Evolutionary conservation across 2,113 vertebrate genomes (phyloP).

Genomic region (Antechinus flavipes): DNA sequence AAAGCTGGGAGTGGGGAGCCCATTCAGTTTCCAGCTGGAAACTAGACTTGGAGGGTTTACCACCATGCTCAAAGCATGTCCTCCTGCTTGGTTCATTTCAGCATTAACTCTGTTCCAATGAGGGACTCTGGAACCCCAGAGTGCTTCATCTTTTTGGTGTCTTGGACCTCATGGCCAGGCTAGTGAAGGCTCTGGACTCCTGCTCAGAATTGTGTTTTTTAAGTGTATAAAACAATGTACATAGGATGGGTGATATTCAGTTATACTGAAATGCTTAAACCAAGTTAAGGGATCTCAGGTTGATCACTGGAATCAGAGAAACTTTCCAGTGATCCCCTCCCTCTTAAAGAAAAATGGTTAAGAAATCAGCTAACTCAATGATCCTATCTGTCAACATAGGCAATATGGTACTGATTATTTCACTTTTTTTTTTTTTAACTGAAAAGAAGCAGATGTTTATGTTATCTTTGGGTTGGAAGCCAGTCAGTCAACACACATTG

Average conservation of each 20-base stretch:
- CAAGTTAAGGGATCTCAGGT: not conserved
- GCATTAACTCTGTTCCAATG: not conserved
- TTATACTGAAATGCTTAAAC: not conserved
- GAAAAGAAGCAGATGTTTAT: not conserved
- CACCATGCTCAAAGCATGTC: constrained; percentile 37
- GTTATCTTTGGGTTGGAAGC: not conserved
- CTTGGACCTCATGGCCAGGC: not conserved
- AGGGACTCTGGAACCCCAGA: not conserved
- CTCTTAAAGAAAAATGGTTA: not conserved
- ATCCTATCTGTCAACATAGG: not conserved
- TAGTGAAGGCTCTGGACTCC: not conserved
- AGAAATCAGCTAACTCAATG: not conserved
- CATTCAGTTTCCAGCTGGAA: not conserved
- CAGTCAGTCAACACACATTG: not conserved
- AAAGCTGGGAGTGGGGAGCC: too few relatives aligned
- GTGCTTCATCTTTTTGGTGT: not conserved
- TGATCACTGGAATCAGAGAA: not conserved
- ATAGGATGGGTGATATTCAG: not conserved
- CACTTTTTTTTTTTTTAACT: not conserved
- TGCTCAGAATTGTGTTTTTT: not conserved
- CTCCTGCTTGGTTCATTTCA: constrained; percentile 27
- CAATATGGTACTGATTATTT: not conserved
- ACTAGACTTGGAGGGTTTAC: not conserved
- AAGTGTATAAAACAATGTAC: not conserved
- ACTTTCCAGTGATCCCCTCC: not conserved